These are phyloP conservation scores for Drosophila elegans DNA, from an alignment of 1,140 invertebrate genomes.

Conservation along the genomic window DNA sequence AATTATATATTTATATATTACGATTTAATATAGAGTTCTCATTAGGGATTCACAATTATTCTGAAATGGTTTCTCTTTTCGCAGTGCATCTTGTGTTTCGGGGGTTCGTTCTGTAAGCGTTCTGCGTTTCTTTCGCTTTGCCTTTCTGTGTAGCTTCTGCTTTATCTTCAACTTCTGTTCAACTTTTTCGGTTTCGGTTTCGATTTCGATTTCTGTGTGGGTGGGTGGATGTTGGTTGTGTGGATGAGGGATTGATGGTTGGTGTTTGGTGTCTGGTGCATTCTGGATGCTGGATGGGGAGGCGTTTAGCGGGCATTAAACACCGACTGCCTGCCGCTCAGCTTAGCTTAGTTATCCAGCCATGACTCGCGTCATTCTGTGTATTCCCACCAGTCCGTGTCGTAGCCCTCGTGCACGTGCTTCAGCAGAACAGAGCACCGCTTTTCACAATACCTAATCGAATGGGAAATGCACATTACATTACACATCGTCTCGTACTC, in stretches of 20 bases:
- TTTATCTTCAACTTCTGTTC: constrained; percentile 25
- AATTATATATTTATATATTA: constrained; percentile 32
- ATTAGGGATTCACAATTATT: constrained; percentile 21
- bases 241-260: constrained; percentile 2
- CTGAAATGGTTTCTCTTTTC: background rate
- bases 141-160: constrained; percentile 7
- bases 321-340: constrained; percentile 23
- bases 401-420: constrained; percentile 99
- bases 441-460: constrained; percentile 96
- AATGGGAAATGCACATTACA: background rate
- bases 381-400: constrained; percentile 99
- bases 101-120: background rate
- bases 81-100: constrained; percentile 8
- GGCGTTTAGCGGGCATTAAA: constrained; percentile 13
- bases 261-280: background rate
- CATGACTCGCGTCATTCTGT: constrained; percentile 89
- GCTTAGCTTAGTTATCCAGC: constrained; percentile 75
- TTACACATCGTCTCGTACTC: background rate
- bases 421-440: constrained; percentile 96
- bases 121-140: constrained; percentile 12
- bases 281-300: constrained; percentile 14
- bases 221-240: constrained; percentile 2
- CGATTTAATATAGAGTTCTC: constrained; percentile 27
- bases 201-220: constrained; percentile 2
- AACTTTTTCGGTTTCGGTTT: constrained; percentile 24